Evolutionary conservation across 2,797 vertebrate genomes (phyloP).

Genomic region (Choloepus didactylus): DNA sequence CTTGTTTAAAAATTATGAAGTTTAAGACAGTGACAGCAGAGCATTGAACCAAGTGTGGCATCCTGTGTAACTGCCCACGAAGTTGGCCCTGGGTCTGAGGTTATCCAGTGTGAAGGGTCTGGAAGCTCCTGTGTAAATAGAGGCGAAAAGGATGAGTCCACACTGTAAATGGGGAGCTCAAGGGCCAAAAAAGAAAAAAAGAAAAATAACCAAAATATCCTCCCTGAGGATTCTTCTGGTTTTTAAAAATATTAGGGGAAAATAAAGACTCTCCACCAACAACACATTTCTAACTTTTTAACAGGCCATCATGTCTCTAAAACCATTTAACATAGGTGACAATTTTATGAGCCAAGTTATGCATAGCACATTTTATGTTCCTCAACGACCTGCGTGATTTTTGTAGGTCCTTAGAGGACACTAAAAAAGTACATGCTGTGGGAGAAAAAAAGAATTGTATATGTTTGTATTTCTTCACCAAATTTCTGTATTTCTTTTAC

Average conservation of each 20-base stretch:
- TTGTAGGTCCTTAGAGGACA: conserved; percentile 79
- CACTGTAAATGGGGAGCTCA: neutral
- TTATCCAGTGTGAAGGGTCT: neutral
- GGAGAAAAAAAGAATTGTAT: neutral
- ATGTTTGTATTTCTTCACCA: conserved; percentile 53
- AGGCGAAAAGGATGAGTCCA: neutral
- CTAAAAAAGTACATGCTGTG: conserved; percentile 68
- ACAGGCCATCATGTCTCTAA: conserved; percentile 70
- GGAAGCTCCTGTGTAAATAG: neutral
- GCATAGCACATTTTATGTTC: conserved; percentile 79
- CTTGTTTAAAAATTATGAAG: neutral
- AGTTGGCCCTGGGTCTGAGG: neutral
- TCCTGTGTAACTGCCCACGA: accelerated
- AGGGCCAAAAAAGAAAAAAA: neutral
- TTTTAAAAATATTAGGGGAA: conserved; percentile 58
- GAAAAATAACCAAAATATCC: neutral
- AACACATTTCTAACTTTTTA: conserved; percentile 57
- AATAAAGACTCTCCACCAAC: conserved; percentile 55
- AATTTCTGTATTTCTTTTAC: conserved; percentile 18
- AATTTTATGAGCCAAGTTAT: conserved; percentile 83
- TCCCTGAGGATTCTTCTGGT: conserved; percentile 52
- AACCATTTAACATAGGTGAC: conserved; percentile 79
- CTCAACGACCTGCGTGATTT: conserved; percentile 75
- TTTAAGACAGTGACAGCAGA: conserved; percentile 1
- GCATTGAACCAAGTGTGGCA: neutral